Percentiles rank a stretch among this genome's conserved stretches.
These are phyloP conservation scores for Pardosa pseudoannulata DNA, from an alignment of 2,888 invertebrate genomes.

Conservation along the genomic window DNA sequence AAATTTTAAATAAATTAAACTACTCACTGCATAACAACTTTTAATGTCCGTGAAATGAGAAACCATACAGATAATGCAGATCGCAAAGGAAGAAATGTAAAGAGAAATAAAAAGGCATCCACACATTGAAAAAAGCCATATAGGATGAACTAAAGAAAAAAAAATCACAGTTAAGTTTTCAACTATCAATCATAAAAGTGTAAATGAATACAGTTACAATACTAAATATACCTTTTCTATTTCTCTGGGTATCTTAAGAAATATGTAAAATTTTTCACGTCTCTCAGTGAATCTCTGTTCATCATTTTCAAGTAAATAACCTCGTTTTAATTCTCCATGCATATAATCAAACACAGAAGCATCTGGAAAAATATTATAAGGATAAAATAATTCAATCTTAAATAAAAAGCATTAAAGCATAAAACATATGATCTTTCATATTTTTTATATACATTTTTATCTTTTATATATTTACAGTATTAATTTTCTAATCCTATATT, in stretches of 20 bases:
- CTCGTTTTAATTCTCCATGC: conserved; percentile 91
- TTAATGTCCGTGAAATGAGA: conserved; percentile 85
- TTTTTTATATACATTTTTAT: no score
- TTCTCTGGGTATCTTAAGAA: conserved; percentile 95
- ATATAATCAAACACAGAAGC: conserved; percentile 81
- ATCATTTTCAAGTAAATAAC: conserved; percentile 95
- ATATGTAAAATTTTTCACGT: conserved; percentile 95
- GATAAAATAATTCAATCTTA: no score
- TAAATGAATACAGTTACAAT: no score
- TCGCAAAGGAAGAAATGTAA: conserved; percentile 96
- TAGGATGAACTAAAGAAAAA: conserved; percentile 84
- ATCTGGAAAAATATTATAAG: conserved; percentile 22
- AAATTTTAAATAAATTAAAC: background rate
- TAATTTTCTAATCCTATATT: no score
- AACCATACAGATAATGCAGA: conserved; percentile 92
- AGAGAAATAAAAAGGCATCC: conserved; percentile 97
- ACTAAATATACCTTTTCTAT: conserved; percentile 80
- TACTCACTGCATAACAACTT: conserved; percentile 74
- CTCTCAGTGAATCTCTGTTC: conserved; percentile 95
- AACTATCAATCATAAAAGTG: no score
- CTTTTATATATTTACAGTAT: no score
- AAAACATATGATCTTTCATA: no score
- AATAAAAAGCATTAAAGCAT: no score
- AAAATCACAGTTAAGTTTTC: conserved; percentile 5
- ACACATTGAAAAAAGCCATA: conserved; percentile 96